A percentile compares a stretch with the other conserved stretches of the same genome.
These are phyloP conservation scores for human DNA, from an alignment of 2,113 vertebrate species.

Conservation along the genomic window DNA sequence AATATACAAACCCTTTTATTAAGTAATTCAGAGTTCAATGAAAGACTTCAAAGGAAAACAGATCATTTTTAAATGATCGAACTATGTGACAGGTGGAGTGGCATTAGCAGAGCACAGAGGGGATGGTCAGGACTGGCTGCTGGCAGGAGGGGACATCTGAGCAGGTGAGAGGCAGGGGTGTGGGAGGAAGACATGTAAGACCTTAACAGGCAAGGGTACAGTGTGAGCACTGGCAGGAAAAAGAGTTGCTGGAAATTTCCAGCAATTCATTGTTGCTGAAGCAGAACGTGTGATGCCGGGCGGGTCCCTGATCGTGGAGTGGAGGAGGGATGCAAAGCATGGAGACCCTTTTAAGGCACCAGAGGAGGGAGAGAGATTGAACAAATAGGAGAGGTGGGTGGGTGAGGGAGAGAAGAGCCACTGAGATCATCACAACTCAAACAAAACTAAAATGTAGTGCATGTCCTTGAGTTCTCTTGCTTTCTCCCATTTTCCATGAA, in stretches of 20 bases:
- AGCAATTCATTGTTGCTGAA: background rate
- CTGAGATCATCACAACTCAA: background rate
- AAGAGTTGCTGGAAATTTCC: background rate
- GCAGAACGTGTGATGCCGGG: accelerated
- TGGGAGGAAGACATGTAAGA: background rate
- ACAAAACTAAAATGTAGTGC: no score
- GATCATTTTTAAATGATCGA: background rate
- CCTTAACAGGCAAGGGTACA: background rate
- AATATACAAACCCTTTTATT: background rate
- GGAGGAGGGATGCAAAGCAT: accelerated
- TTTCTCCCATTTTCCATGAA: background rate
- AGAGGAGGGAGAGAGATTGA: accelerated
- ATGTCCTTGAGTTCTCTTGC: background rate
- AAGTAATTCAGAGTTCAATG: background rate
- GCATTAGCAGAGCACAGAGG: background rate
- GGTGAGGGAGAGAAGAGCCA: no score
- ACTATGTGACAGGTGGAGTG: background rate
- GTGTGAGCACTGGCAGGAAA: background rate
- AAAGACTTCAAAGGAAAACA: background rate
- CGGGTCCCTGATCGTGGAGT: no score
- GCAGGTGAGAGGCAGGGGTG: background rate
- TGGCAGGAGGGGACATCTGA: background rate
- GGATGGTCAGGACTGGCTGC: background rate
- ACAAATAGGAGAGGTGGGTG: no score
- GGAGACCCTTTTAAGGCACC: accelerated